Base-by-base conservation (phyloP, 2,888 invertebrate genomes). In the Tricholauxania praeusta region DNA sequence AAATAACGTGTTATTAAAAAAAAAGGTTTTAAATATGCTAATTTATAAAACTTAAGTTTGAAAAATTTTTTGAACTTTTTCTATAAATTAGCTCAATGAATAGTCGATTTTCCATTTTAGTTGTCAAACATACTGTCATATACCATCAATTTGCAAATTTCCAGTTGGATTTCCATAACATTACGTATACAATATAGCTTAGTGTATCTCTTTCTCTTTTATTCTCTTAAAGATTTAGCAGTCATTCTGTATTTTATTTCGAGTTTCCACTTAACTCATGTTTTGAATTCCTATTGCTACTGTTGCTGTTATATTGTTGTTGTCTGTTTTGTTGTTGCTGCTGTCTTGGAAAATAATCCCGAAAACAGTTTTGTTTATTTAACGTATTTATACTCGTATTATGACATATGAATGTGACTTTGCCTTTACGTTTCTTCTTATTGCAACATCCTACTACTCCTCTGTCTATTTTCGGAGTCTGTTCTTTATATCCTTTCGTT, bases 281-380 rank as follows among this genome's bases (percentile, higher is more conserved):
- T 49, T 49, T 64, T 19, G 64, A 22, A 64, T 64, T 64, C 64
- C 64, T 47, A 17, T 19, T 49, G 63, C 63, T 64, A 14, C 63
- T 48, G 49, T 55, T 55, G 22, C 19, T 53, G 53, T 53, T 53
- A 19, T 53, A 12, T 14, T 7, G 8, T 39, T 39, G 39, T 39
- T 5, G 39, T 28, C 39, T 39, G 39, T 39, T 39, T 28, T 3
- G 53, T 53, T 55, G 55, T n/a, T 55, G 53, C 19, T 53, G 53
- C 47, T 47, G 53, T 53, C 55, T 67, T 17, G 17, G 15, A 53
- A 39, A 55, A 53, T 67, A 67, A 67, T 55, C 32, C 66, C 28
- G 28, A 65, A 65, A 65, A 65, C 66, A 19, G 47, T 67, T 67
- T 12, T 55, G 66, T 65, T 65, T 65, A 65, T 52, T 67, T 67